Base-by-base conservation (phyloP, 2,888 invertebrate genomes). In the Bruchidius siliquastri region DNA sequence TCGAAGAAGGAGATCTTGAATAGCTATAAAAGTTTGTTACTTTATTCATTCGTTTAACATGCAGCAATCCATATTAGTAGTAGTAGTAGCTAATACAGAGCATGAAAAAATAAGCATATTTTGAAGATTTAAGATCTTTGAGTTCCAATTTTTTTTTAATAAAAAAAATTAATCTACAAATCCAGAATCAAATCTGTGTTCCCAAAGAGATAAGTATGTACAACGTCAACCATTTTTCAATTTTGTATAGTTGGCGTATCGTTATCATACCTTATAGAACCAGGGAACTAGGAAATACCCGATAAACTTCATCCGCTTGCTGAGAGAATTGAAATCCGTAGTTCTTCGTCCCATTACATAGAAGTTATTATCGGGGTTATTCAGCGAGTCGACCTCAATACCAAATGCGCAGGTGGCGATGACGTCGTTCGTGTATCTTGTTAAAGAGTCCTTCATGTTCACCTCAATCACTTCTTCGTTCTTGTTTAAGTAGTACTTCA, bases 331-430 rank as follows among this genome's bases (percentile, higher is more conserved):
- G 74, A 89, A 88, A 0, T 84, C 84, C 0, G 89, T 88, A 8
- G 87, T 81, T 20, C 82, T 83, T 76, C 88, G 88, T 21, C 90
- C 90, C 85, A 87, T 88, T 30, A 79, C 72, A 77, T 88, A 91
- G 80, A 91, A 91, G 30, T 88, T 82, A 77, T 91, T 90, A 0
- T 89, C 80, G 8, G 83, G 84, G 0, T 91, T 86, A 4, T 83
- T 81, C 21, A 89, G 84, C 0, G 91, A 91, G 79, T 91, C 87
- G 0, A 90, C 87, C 76, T 74, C 71, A 22, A 79, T 76, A 10
- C 80, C 80, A 74, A 79, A 80, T 3, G 80, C 78, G 18, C 74
- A 86, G 0, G 88, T 86, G 0, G 89, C 90, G 72, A 90, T 89
- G 0, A 90, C 88, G 78, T 90, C 89, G 75, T 88, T 89, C 0